A percentile compares a stretch with the other conserved stretches of the same genome.
Conservation (phyloP, 2,888 invertebrate genomes). For the Stenodema calcarata region DNA sequence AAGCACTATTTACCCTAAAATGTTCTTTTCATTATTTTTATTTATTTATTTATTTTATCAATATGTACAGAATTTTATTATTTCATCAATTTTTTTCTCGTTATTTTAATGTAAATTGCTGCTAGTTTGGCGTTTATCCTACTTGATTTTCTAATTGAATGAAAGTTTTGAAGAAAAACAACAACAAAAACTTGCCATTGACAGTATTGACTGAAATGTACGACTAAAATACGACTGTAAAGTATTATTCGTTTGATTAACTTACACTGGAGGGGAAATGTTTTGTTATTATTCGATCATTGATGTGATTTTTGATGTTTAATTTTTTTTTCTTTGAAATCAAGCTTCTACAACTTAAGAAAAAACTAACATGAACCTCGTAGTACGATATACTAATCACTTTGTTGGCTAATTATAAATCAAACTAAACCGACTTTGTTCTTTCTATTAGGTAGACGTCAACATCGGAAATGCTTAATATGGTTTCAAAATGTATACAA, state of each 20-base stretch:
- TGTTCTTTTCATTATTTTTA: neutral
- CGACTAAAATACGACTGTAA: neutral
- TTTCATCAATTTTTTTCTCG: neutral
- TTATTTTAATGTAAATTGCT: neutral
- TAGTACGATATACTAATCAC: neutral
- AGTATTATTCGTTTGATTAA: neutral
- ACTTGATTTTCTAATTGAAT: neutral
- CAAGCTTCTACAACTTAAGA: no score
- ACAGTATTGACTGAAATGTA: neutral
- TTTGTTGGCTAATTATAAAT: neutral
- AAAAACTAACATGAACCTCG: no score
- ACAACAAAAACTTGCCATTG: neutral
- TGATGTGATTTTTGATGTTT: neutral
- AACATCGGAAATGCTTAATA: neutral
- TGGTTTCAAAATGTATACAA: neutral
- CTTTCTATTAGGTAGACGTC: neutral
- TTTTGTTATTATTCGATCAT: neutral
- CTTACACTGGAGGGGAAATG: neutral
- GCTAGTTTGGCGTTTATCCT: neutral
- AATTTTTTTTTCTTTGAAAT: no score
- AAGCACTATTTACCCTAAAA: neutral
- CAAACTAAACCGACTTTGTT: neutral
- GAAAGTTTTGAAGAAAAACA: neutral
- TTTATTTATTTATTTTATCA: neutral
- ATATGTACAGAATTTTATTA: neutral